Conservation (phyloP, 2,113 vertebrate species). For the Phrynosoma blainvillii region DNA sequence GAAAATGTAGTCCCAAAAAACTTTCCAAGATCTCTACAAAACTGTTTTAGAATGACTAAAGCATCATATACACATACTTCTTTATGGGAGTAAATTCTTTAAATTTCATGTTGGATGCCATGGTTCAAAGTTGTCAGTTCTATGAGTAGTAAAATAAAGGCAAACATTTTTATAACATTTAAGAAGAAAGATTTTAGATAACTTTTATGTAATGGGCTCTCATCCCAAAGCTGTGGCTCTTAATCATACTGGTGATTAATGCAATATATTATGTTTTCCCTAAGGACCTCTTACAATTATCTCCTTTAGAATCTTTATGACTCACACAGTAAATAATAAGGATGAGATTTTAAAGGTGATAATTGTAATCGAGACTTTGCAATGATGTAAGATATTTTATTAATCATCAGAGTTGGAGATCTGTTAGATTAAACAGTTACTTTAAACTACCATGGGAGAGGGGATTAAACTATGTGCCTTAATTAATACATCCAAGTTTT, state of each 20-base stretch:
- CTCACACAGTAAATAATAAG: conserved; percentile 32
- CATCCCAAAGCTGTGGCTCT: neutral
- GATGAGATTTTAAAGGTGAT: conserved; percentile 52
- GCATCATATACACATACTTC: neutral
- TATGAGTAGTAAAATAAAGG: neutral
- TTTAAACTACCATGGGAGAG: conserved; percentile 52
- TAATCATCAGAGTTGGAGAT: conserved; percentile 5
- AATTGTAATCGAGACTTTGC: conserved; percentile 58
- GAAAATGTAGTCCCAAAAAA: too few relatives aligned
- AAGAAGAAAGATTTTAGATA: conserved; percentile 14
- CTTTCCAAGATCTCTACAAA: too few relatives aligned
- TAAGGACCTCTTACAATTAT: conserved; percentile 58
- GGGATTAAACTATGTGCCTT: conserved; percentile 44
- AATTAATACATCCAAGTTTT: conserved; percentile 49
- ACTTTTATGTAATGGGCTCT: conserved; percentile 51
- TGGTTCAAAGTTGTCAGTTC: neutral
- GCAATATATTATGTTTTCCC: conserved; percentile 31
- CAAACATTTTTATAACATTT: conserved; percentile 10
- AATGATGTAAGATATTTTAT: conserved; percentile 28
- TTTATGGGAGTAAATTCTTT: neutral
- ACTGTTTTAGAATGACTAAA: too few relatives aligned
- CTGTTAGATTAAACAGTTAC: conserved; percentile 54
- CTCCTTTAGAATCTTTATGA: conserved; percentile 48
- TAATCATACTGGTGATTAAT: conserved; percentile 17
- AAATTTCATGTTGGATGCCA: neutral